Percentiles rank a stretch among this genome's conserved stretches.
phyloP scores from a whole-genome alignment of 2,888 invertebrate genomes.

The Lasioglossum malachurum region DNA sequence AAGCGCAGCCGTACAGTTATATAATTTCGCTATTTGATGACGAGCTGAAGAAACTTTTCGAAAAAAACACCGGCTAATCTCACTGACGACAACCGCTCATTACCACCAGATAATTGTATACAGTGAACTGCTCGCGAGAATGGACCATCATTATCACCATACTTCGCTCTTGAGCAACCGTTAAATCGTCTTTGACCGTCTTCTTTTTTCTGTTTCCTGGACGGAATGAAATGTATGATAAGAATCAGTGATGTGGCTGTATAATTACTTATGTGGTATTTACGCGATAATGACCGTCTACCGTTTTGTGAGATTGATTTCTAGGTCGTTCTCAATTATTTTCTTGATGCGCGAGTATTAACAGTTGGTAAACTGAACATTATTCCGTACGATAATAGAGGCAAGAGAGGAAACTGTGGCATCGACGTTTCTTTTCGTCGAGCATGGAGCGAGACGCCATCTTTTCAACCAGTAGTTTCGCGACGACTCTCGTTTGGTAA shows the following conservation, averaged over 20 bases:
- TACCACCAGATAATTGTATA: slow-evolving; percentile 74
- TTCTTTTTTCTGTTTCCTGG: slow-evolving; percentile 36
- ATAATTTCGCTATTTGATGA: slow-evolving; percentile 68
- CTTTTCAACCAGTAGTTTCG: slow-evolving; percentile 33
- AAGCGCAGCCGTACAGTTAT: slow-evolving; percentile 52
- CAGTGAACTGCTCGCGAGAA: slow-evolving; percentile 69
- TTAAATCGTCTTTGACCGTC: slow-evolving; percentile 25
- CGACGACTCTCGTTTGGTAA: slow-evolving; percentile 42
- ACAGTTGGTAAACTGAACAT: not conserved
- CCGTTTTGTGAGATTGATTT: not conserved
- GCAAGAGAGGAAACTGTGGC: slow-evolving; percentile 53
- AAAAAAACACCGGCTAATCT: slow-evolving; percentile 70
- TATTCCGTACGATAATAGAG: not conserved
- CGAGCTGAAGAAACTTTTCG: slow-evolving; percentile 38
- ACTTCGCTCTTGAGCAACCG: slow-evolving; percentile 33
- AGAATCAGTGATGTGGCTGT: slow-evolving; percentile 62
- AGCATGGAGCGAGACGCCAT: slow-evolving; percentile 46
- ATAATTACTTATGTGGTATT: slow-evolving; percentile 29
- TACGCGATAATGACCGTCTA: slow-evolving; percentile 10
- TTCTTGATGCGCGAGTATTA: not conserved
- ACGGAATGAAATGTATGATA: slow-evolving; percentile 59
- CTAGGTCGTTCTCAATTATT: not conserved
- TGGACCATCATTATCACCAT: slow-evolving; percentile 70
- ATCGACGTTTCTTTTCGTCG: slow-evolving; percentile 41
- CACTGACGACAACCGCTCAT: slow-evolving; percentile 73